These are phyloP conservation scores for Genyomyrus donnyi DNA, from an alignment of 2,113 vertebrate species.

Conservation along the genomic window DNA sequence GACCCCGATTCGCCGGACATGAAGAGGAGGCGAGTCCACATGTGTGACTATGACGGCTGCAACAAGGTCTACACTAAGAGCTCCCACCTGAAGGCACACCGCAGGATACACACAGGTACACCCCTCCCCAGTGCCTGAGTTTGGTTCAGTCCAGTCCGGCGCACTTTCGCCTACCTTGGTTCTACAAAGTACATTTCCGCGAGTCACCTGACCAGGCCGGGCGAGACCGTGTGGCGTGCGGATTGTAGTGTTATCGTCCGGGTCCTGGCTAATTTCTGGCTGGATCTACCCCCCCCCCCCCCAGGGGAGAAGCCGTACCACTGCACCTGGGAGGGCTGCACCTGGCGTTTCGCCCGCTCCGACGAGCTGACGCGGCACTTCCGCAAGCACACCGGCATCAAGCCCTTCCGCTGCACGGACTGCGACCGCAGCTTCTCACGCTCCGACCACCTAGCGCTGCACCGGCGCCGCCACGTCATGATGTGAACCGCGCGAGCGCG, in stretches of 20 bases:
- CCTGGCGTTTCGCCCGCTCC: conserved; percentile 89
- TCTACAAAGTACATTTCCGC: not conserved
- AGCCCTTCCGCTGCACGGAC: conserved; percentile 93
- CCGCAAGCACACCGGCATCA: conserved; percentile 95
- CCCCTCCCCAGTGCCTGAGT: not conserved
- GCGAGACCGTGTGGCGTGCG: not conserved
- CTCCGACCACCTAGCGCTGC: conserved; percentile 90
- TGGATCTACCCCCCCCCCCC: not conserved
- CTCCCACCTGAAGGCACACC: conserved; percentile 92
- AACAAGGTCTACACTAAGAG: conserved; percentile 98
- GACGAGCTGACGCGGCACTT: conserved; percentile 94
- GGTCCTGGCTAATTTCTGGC: not conserved
- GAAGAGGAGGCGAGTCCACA: conserved; percentile 88
- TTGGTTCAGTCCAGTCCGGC: not conserved
- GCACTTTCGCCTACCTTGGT: not conserved
- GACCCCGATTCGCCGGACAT: conserved; percentile 75
- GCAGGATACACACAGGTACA: conserved; percentile 90
- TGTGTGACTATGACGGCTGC: conserved; percentile 94
- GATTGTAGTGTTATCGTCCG: not conserved
- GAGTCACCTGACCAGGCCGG: not conserved
- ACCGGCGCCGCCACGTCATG: conserved; percentile 89
- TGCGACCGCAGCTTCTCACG: conserved; percentile 95
- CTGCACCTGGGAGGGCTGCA: conserved; percentile 93
- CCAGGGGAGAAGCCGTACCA: conserved; percentile 93
- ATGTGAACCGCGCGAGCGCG: conserved; percentile 66